Percentiles rank a stretch among this genome's conserved stretches.
Conservation (phyloP, 2,797 vertebrate genomes). For the Centropyge bicolor region DNA sequence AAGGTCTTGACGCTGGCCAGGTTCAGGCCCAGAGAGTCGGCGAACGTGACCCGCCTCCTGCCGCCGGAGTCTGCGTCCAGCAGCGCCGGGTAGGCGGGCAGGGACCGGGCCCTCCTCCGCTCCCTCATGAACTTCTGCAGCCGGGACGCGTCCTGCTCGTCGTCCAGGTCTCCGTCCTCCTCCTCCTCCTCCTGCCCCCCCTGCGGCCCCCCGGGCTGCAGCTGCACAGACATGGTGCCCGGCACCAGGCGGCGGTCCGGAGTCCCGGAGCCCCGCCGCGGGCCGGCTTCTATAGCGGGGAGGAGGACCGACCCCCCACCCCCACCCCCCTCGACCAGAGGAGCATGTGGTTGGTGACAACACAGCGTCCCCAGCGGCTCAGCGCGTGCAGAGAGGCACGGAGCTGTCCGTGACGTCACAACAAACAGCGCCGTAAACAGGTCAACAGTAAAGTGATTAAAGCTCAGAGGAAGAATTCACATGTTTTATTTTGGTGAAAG, state of each 20-base stretch:
- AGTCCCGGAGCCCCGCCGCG: conserved; percentile 15
- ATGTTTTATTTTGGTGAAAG: no score
- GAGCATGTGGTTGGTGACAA: not conserved
- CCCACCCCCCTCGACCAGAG: not conserved
- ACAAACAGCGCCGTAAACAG: no score
- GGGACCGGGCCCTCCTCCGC: conserved; percentile 80
- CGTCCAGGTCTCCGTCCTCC: conserved; percentile 64
- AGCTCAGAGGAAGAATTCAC: no score
- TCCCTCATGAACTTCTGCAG: conserved; percentile 74
- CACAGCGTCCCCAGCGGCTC: not conserved
- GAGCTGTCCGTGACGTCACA: no score
- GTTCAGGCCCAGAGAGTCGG: conserved; percentile 90
- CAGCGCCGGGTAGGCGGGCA: conserved; percentile 81
- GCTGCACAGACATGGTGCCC: conserved; percentile 44
- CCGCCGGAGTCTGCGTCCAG: conserved; percentile 52
- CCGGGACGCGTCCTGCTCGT: conserved; percentile 67
- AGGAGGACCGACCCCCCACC: conserved; percentile 6
- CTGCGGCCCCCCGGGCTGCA: conserved; percentile 7
- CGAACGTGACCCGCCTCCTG: conserved; percentile 92
- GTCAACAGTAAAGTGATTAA: no score
- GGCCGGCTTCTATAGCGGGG: conserved; percentile 39
- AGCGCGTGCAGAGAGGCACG: not conserved
- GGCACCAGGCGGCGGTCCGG: conserved; percentile 23
- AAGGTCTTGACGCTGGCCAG: conserved; percentile 93
- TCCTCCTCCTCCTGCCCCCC: conserved; percentile 32